Conservation (phyloP, 2,113 vertebrate species). For the Alligator sinensis region DNA sequence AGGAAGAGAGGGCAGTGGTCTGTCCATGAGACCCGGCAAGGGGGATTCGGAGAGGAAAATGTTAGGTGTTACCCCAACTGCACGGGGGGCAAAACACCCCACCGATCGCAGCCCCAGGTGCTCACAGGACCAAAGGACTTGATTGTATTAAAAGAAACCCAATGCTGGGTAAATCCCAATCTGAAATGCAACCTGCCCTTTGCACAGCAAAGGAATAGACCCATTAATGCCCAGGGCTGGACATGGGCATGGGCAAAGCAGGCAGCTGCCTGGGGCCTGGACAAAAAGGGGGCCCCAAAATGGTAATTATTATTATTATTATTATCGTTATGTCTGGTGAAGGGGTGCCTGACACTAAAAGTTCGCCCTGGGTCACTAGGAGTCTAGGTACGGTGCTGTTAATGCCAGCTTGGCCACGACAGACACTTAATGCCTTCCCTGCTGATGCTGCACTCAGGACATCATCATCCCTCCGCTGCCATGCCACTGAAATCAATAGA, state of each 20-base stretch:
- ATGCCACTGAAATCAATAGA: rapidly evolving
- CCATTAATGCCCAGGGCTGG: neutral
- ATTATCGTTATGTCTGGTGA: too few relatives aligned
- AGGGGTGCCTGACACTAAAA: too few relatives aligned
- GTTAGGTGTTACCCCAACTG: neutral
- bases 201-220: neutral
- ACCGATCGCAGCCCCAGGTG: neutral
- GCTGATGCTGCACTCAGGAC: neutral
- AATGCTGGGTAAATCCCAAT: neutral
- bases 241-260: too few relatives aligned
- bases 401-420: neutral
- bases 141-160: neutral
- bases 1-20: neutral
- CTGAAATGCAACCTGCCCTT: neutral
- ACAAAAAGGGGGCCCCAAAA: too few relatives aligned
- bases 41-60: neutral
- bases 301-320: too few relatives aligned
- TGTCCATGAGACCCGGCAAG: neutral
- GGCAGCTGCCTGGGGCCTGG: too few relatives aligned
- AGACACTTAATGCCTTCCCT: neutral
- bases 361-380: too few relatives aligned
- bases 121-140: rapidly evolving
- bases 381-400: too few relatives aligned
- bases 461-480: neutral
- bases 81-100: neutral